Evolutionary conservation across 2,113 vertebrate species (phyloP).

Genomic region (Xenopus laevis): DNA sequence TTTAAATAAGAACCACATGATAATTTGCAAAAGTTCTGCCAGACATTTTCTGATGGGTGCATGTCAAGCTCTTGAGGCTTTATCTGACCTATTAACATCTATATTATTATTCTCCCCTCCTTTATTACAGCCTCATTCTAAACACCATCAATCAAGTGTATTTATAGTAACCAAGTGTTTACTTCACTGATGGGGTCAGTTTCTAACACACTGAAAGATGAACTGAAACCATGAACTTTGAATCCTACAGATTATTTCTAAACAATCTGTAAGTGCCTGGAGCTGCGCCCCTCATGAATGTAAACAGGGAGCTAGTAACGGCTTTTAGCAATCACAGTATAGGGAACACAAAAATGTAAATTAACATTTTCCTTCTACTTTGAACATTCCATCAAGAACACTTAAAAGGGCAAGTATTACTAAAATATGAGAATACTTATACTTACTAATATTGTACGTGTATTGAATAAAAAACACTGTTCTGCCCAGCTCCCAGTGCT

Average conservation of each 20-base stretch:
- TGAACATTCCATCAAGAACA: no score
- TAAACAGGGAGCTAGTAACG: slow-evolving; percentile 17
- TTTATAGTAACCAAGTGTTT: slow-evolving; percentile 35
- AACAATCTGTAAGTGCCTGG: slow-evolving; percentile 43
- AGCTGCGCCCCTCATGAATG: slow-evolving; percentile 9
- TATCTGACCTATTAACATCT: slow-evolving; percentile 7
- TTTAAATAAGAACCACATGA: no score
- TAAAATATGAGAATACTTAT: no score
- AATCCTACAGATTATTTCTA: slow-evolving; percentile 42
- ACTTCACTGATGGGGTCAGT: slow-evolving; percentile 15
- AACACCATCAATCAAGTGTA: slow-evolving; percentile 35
- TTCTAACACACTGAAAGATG: slow-evolving; percentile 21
- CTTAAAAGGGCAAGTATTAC: no score
- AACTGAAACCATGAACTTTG: slow-evolving; percentile 31
- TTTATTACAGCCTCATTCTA: slow-evolving; percentile 30
- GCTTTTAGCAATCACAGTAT: slow-evolving; percentile 3
- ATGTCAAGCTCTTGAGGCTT: neutral
- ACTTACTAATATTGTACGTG: no score
- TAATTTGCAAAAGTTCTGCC: no score
- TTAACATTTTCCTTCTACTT: no score
- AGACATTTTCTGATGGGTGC: neutral
- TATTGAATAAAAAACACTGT: no score
- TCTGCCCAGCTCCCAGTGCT: no score
- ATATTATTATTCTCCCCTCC: neutral
- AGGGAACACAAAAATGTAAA: neutral